phyloP scores from a whole-genome alignment of 2,888 invertebrate species.

The Plutella xylostella region DNA sequence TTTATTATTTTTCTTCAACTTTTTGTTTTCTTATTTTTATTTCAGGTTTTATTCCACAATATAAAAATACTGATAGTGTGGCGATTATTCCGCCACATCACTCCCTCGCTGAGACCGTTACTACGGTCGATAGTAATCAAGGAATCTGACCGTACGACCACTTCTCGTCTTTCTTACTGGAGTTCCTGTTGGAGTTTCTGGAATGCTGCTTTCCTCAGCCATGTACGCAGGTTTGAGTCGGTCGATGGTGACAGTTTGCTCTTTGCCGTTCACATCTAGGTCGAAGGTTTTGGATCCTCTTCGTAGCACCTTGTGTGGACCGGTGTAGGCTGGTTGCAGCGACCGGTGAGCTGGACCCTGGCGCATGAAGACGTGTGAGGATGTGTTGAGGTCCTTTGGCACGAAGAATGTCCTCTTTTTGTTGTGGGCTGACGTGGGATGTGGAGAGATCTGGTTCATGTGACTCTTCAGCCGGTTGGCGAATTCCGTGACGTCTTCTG shows the following conservation, averaged over 20 bases:
- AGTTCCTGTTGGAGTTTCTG: background rate
- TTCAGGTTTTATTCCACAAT: no score
- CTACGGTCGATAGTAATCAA: background rate
- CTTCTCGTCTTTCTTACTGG: background rate
- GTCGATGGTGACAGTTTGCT: background rate
- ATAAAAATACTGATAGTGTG: no score
- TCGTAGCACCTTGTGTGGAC: background rate
- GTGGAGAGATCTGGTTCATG: no score
- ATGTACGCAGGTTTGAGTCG: background rate
- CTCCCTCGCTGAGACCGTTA: slow-evolving; percentile 2
- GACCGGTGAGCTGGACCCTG: background rate
- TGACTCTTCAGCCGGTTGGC: no score
- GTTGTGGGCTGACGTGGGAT: no score
- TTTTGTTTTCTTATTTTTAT: no score
- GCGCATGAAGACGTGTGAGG: background rate
- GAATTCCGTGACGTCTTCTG: no score
- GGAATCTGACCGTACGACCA: background rate
- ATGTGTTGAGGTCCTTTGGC: background rate
- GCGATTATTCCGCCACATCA: slow-evolving; percentile 3
- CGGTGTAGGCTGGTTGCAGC: background rate
- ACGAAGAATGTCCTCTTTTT: background rate
- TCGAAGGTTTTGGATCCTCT: background rate
- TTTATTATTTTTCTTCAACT: no score
- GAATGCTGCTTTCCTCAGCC: background rate
- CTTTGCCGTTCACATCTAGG: background rate